Evolutionary conservation across 2,113 vertebrate genomes (phyloP), one percentile per base, ranked within the genome.

Genomic region (Rana temporaria): DNA sequence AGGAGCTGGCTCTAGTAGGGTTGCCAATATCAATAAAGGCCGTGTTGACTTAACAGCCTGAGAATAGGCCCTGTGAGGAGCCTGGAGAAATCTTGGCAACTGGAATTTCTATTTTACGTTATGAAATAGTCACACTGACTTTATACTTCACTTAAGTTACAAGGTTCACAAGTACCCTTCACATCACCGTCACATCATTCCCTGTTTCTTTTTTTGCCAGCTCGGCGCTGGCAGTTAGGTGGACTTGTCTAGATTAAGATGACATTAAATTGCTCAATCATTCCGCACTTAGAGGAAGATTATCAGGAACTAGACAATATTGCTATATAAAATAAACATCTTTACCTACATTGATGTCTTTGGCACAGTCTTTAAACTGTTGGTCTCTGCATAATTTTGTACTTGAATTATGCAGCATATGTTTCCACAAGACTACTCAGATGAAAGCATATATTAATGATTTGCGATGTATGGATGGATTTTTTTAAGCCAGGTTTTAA

Each of bases 41-140:
- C 60, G 72, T 75, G 72, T 75, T 75, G 72, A 75, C 72, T 75
- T 75, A 62, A 75, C 72, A 60, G 72, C 72, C 72, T 62, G 56
- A 75, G 72, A 75, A 75, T 75, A 62, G 72, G 72, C 42, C 56
- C 72, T 75, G 32, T 75, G 72, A 75, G 56, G 42, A 75, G 72
- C 26, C 72, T 16, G 71, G 56, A 74, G 55, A 74, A 38, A 74
- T 55, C 55, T 16, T 56, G 60, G 72, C 72, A 75, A 75, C 72
- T 62, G 56, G 57, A 75, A 75, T 75, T 42, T 75, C 56, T 62
- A 62, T 56, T 75, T 32, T 62, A 56, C 15, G 42, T 34, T 62
- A 75, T 14, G 16, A 74, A 74, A 60, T 74, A 38, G 72, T 75
- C 72, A 75, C 72, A 62, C 34, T 14, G 56, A n/a, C 22, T 62